Conservation (phyloP, 2,113 vertebrate genomes). For the Psittacus erithacus region DNA sequence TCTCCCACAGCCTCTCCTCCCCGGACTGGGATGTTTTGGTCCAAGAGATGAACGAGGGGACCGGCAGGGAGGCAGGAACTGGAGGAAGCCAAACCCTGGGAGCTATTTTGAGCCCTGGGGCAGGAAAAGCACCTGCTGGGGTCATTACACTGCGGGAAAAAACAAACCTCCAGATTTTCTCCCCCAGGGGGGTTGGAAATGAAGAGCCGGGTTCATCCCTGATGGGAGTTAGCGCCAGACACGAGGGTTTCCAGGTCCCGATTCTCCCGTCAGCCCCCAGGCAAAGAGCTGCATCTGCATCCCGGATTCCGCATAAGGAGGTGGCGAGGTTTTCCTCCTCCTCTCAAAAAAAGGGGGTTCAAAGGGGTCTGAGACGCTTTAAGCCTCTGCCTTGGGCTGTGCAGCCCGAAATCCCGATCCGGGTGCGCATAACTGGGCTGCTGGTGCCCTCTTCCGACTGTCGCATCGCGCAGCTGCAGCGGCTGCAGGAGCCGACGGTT, state of each 20-base stretch:
- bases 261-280: rapidly evolving
- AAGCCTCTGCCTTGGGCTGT: rapidly evolving
- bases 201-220: background rate
- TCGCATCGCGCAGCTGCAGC: no score
- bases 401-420: background rate
- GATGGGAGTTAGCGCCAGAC: background rate
- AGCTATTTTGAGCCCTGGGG: background rate
- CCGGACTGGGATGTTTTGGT: background rate
- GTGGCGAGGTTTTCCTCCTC: background rate
- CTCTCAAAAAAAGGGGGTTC: rapidly evolving
- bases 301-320: background rate
- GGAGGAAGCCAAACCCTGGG: conserved; percentile 32
- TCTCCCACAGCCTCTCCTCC: background rate
- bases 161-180: conserved; percentile 3
- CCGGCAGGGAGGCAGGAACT: background rate
- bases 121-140: conserved; percentile 59
- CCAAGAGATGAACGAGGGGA: background rate
- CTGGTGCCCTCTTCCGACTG: conserved; percentile 39
- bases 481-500: background rate
- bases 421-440: background rate
- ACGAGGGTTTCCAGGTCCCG: background rate
- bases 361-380: background rate
- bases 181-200: background rate
- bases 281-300: background rate
- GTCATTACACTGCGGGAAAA: conserved; percentile 21